Evolutionary conservation across 2,797 vertebrate species (phyloP), one percentile per base, ranked within the genome.

Genomic region (Manis crassicaudata): DNA sequence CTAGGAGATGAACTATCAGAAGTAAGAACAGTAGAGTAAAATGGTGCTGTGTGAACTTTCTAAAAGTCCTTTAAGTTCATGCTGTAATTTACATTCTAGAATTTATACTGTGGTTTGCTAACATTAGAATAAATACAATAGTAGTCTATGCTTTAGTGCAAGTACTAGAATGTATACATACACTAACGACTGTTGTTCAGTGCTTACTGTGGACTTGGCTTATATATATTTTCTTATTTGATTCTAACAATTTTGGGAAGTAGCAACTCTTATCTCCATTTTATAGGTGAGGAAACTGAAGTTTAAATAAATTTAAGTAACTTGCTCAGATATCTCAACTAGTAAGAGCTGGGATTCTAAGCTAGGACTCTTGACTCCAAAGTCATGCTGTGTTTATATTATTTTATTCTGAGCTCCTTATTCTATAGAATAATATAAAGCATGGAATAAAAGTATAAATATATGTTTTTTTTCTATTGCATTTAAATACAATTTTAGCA

Each of bases 251-350:
- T 93, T 86, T 94, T 58, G 54, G 50, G 27, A 87, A 80, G 46
- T 63, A 65, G 40, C 6, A 70, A 56, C n/a, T 84, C 1, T 92
- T 95, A 85, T 72, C 21, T 72, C 16, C 25, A 32, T 82, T 86
- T 89, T 92, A 23, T 54, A 93, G 73, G 16, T 63, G 29, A 84
- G 40, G 46, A 81, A 60, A 52, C 29, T 23, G 72, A 94, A 82
- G n/a, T 37, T 95, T 91, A 60, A 67, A 70, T 91, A 77, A 85
- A 68, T 79, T 96, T 80, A 43, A 88, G 27, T 73, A 80, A 91
- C 63, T 86, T 95, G 20, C 27, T 82, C 35, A 95, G 85, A 54
- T 70, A 37, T 70, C 43, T 83, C 37, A 90, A 10, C 56, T 82
- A 83, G 2, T 68, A 62, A 87, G 76, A 65, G 11, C 70, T 89